Conservation (phyloP, 2,113 vertebrate species). For the Pelodiscus sinensis region DNA sequence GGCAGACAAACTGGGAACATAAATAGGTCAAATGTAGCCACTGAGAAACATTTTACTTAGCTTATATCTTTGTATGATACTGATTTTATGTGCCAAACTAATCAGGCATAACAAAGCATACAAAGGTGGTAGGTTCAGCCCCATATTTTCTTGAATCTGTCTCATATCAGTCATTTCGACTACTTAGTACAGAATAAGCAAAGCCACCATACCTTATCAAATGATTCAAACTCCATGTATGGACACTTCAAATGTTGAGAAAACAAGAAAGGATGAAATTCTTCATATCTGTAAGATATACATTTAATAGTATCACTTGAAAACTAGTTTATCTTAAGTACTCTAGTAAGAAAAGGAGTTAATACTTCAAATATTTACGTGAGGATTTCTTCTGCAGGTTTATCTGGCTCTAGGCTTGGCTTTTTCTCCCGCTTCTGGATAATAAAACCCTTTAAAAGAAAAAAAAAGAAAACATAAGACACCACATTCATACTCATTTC, state of each 20-base stretch:
- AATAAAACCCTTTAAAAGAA: conserved; percentile 88
- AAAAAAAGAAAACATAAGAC: background rate
- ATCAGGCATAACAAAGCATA: background rate
- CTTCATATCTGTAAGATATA: conserved; percentile 90
- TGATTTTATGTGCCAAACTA: background rate
- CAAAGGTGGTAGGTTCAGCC: background rate
- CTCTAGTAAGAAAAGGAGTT: background rate
- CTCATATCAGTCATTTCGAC: conserved; percentile 35
- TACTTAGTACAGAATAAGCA: conserved; percentile 48
- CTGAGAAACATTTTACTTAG: rapidly evolving
- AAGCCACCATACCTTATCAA: conserved; percentile 90
- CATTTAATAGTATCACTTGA: conserved; percentile 64
- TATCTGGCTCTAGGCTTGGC: conserved; percentile 85
- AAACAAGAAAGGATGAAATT: conserved; percentile 98
- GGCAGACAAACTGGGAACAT: background rate
- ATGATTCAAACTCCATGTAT: conserved; percentile 93
- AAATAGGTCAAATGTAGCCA: background rate
- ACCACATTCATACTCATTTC: background rate
- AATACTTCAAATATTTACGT: conserved; percentile 84
- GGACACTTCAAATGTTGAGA: conserved; percentile 88
- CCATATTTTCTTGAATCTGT: background rate
- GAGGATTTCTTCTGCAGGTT: conserved; percentile 90
- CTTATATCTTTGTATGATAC: background rate
- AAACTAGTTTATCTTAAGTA: conserved; percentile 12
- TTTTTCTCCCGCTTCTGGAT: conserved; percentile 96